Conservation (phyloP, 2,888 invertebrate genomes). For the Hirtodrosophila histrioides region DNA sequence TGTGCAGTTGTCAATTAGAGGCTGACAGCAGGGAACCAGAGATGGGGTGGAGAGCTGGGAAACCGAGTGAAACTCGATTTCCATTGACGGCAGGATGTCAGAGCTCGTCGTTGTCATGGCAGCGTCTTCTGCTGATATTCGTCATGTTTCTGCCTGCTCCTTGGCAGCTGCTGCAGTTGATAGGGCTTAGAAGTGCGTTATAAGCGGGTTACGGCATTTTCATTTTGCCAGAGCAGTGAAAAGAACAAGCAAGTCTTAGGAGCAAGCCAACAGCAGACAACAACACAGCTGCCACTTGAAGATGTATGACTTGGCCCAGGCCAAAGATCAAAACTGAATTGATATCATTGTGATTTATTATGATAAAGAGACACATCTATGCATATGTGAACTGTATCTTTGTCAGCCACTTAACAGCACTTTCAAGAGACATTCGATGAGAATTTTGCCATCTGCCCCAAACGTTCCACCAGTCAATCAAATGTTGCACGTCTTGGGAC, state of each 20-base stretch:
- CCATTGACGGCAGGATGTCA: conserved; percentile 54
- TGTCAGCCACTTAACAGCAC: conserved; percentile 12
- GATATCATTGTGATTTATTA: conserved; percentile 45
- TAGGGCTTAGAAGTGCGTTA: conserved; percentile 47
- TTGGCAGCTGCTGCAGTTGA: conserved; percentile 14
- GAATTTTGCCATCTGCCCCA: not conserved
- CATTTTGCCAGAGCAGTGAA: conserved; percentile 30
- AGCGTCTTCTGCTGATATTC: conserved; percentile 25
- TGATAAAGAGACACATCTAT: conserved; percentile 11
- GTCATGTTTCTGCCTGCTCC: conserved; percentile 4
- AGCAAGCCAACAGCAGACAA: conserved; percentile 1
- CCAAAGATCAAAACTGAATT: conserved; percentile 20
- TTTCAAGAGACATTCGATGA: conserved; percentile 15
- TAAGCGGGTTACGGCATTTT: conserved; percentile 73
- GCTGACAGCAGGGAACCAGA: conserved; percentile 6
- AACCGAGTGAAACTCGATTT: conserved; percentile 31
- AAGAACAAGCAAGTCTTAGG: conserved; percentile 23
- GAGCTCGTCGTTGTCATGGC: conserved; percentile 45
- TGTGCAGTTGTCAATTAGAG: conserved; percentile 64
- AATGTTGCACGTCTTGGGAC: too few relatives aligned
- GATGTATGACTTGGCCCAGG: conserved; percentile 41
- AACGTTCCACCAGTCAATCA: too few relatives aligned
- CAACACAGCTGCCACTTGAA: conserved; percentile 38
- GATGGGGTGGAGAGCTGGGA: conserved; percentile 7
- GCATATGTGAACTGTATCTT: conserved; percentile 2